Evolutionary conservation across 1,140 invertebrate species (phyloP).

Genomic region (Branchinecta lindahli): DNA sequence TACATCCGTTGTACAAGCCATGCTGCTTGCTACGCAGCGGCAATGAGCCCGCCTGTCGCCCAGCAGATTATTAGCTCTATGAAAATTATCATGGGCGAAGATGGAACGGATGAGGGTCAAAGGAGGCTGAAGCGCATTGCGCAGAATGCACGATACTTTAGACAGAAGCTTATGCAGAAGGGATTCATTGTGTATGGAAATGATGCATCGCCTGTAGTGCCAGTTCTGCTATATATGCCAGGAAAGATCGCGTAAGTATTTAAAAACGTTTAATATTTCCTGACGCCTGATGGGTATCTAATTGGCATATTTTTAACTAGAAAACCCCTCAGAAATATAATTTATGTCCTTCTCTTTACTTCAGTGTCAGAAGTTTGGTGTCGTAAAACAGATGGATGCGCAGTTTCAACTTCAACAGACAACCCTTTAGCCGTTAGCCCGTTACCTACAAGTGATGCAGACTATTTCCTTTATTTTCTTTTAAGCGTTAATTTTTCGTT

Average conservation of each 20-base stretch:
- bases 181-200: conserved; percentile 94
- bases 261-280: not conserved
- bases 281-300: too few relatives aligned
- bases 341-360: too few relatives aligned
- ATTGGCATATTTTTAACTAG: too few relatives aligned
- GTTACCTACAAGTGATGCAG: too few relatives aligned
- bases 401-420: too few relatives aligned
- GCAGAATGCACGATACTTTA: conserved; percentile 74
- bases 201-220: conserved; percentile 90
- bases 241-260: conserved; percentile 69
- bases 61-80: conserved; percentile 81
- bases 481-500: too few relatives aligned
- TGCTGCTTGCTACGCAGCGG: conserved; percentile 65
- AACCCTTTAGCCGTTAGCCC: too few relatives aligned
- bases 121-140: conserved; percentile 56
- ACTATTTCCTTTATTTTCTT: too few relatives aligned
- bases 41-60: conserved; percentile 77
- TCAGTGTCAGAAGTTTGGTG: too few relatives aligned
- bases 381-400: too few relatives aligned
- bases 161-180: conserved; percentile 65
- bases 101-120: conserved; percentile 55
- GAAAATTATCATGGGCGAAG: conserved; percentile 71
- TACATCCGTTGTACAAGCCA: conserved; percentile 66
- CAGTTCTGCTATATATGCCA: conserved; percentile 82
- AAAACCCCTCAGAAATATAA: too few relatives aligned